These are phyloP conservation scores for Hyla sarda DNA, from an alignment of 2,113 vertebrate species.

Conservation along the genomic window DNA sequence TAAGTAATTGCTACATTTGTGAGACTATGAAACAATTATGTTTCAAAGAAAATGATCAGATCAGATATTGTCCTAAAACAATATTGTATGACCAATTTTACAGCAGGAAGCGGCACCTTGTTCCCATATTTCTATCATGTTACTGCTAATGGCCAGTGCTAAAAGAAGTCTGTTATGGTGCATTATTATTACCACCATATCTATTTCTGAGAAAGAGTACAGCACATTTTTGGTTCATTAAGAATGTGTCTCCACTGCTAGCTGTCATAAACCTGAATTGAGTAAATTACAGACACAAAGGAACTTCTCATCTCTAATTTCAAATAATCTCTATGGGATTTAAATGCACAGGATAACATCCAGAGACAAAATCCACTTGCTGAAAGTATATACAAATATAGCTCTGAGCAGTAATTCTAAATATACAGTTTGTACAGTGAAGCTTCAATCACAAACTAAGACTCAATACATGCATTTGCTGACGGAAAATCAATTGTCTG, in stretches of 20 bases:
- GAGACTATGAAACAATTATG: not conserved
- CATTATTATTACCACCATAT: constrained; percentile 23
- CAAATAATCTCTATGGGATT: constrained; percentile 14
- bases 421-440: constrained; percentile 9
- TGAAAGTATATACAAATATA: constrained; percentile 16
- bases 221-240: constrained; percentile 8
- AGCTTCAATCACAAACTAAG: constrained; percentile 28
- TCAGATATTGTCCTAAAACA: not conserved
- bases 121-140: not conserved
- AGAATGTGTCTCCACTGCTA: not conserved
- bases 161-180: not conserved
- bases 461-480: constrained; percentile 18
- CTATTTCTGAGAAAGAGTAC: not conserved
- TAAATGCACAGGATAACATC: not conserved
- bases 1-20: not conserved
- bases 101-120: not conserved
- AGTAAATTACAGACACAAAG: not conserved
- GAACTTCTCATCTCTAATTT: not conserved
- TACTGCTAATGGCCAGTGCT: not conserved
- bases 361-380: constrained; percentile 12
- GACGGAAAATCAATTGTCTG: constrained; percentile 20
- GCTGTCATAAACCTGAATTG: not conserved
- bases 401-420: constrained; percentile 8
- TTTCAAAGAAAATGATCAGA: not conserved
- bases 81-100: not conserved